Evolutionary conservation across 1,140 invertebrate species (phyloP).

Genomic region (Hyposmocoma kahamanoa): DNA sequence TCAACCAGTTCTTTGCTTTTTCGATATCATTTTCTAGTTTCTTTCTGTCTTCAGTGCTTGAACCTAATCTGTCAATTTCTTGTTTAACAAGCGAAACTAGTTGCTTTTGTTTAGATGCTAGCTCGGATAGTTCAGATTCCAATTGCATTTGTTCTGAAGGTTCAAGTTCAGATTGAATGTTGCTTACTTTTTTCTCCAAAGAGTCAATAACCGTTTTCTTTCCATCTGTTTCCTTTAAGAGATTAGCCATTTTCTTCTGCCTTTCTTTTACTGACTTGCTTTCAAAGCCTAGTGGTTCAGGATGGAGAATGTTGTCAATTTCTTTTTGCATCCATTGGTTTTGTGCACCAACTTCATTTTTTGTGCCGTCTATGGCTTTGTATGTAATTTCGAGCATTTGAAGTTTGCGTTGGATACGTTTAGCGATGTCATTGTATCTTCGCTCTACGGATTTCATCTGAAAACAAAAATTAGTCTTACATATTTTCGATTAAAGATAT

Average conservation of each 20-base stretch:
- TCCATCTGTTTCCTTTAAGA: constrained; percentile 88
- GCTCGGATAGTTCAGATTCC: constrained; percentile 78
- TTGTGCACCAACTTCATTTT: constrained; percentile 82
- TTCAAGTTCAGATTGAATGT: constrained; percentile 90
- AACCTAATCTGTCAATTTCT: constrained; percentile 81
- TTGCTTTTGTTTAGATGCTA: constrained; percentile 82
- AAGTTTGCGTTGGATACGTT: constrained; percentile 87
- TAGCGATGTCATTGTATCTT: constrained; percentile 86
- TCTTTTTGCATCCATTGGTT: constrained; percentile 87
- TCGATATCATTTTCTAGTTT: constrained; percentile 86
- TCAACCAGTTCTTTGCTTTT: constrained; percentile 85
- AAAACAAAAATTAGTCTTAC: constrained; percentile 28
- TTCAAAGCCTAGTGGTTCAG: constrained; percentile 82
- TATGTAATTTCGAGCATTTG: constrained; percentile 86
- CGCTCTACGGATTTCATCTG: constrained; percentile 87
- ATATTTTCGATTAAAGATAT: not conserved
- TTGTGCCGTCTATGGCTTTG: constrained; percentile 85
- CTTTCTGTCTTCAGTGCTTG: constrained; percentile 80
- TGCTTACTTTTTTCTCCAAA: constrained; percentile 86
- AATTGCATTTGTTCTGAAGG: constrained; percentile 82
- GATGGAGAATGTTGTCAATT: constrained; percentile 79
- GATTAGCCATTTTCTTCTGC: constrained; percentile 80
- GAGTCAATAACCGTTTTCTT: constrained; percentile 88
- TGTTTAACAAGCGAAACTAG: constrained; percentile 81
- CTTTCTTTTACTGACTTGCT: constrained; percentile 83